A percentile compares a stretch with the other conserved stretches of the same genome.
Evolutionary conservation across 1,140 invertebrate species (phyloP).

Genomic region (Drosophila neocordata): DNA sequence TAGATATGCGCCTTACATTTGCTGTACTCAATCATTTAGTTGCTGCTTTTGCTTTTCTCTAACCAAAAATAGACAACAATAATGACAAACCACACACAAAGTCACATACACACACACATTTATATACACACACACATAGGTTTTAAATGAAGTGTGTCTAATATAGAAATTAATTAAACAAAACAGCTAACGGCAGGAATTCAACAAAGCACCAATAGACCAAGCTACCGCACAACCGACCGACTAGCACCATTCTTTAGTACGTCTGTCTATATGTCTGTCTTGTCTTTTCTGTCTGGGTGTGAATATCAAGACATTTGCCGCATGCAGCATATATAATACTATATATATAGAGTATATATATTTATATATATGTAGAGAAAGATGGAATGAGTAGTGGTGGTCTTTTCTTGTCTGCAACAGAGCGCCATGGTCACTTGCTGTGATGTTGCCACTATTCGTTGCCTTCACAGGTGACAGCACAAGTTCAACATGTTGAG

Average conservation of each 20-base stretch:
- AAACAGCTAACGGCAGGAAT: constrained; percentile 49
- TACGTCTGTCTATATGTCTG: constrained; percentile 4
- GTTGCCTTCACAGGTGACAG: constrained; percentile 77
- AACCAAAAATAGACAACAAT: constrained; percentile 51
- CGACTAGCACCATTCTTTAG: background rate
- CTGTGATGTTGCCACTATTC: constrained; percentile 26
- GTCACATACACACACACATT: constrained; percentile 18
- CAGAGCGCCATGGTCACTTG: constrained; percentile 33
- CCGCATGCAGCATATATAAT: constrained; percentile 34
- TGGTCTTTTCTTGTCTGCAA: too few species aligned
- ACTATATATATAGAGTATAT: too few species aligned
- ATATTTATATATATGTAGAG: too few species aligned
- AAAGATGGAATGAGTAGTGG: too few species aligned
- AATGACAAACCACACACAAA: constrained; percentile 26
- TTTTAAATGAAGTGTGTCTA: constrained; percentile 79
- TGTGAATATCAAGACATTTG: constrained; percentile 69
- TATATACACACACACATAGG: constrained; percentile 24
- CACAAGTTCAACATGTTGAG: constrained; percentile 77
- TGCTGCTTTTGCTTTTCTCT: constrained; percentile 28
- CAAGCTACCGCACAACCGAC: background rate
- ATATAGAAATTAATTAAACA: constrained; percentile 80
- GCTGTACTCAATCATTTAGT: constrained; percentile 64
- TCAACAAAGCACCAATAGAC: constrained; percentile 6
- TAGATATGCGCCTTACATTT: constrained; percentile 54
- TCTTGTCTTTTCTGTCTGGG: constrained; percentile 19